A percentile compares a stretch with the other conserved stretches of the same genome.
Evolutionary conservation across 1,140 invertebrate genomes (phyloP).

Genomic region (Drosophila lacteicornis): DNA sequence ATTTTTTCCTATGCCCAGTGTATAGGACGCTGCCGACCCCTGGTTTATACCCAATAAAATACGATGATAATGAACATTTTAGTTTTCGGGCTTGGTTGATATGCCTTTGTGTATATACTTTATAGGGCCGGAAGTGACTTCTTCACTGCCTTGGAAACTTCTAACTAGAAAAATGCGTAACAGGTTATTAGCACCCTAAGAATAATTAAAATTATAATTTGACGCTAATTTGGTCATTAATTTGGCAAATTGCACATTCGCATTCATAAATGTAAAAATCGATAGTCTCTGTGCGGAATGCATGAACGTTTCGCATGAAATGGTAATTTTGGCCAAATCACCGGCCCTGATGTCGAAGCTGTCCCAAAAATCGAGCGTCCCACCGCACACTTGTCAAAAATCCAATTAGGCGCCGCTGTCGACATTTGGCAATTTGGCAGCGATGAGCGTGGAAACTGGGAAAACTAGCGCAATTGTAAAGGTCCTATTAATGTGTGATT

Average conservation of each 20-base stretch:
- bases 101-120: too few relatives aligned
- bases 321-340: slow-evolving; percentile 19
- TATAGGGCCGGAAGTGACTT: too few relatives aligned
- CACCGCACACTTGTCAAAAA: slow-evolving; percentile 61
- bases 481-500: background rate
- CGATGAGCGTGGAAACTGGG: background rate
- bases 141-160: too few relatives aligned
- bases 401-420: slow-evolving; percentile 66
- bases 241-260: slow-evolving; percentile 63
- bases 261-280: slow-evolving; percentile 48
- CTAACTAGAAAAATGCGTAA: too few relatives aligned
- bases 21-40: too few relatives aligned
- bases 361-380: slow-evolving; percentile 28
- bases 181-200: too few relatives aligned
- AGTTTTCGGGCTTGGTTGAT: too few relatives aligned
- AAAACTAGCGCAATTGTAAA: background rate
- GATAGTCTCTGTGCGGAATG: slow-evolving; percentile 14
- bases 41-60: too few relatives aligned
- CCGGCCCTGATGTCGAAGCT: slow-evolving; percentile 31
- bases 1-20: too few relatives aligned
- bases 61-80: too few relatives aligned
- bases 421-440: slow-evolving; percentile 47
- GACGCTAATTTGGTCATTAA: slow-evolving; percentile 64
- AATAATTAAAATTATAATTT: slow-evolving; percentile 11
- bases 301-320: slow-evolving; percentile 28